Conservation (phyloP, 2,113 vertebrate species). For the Strigops habroptila region DNA sequence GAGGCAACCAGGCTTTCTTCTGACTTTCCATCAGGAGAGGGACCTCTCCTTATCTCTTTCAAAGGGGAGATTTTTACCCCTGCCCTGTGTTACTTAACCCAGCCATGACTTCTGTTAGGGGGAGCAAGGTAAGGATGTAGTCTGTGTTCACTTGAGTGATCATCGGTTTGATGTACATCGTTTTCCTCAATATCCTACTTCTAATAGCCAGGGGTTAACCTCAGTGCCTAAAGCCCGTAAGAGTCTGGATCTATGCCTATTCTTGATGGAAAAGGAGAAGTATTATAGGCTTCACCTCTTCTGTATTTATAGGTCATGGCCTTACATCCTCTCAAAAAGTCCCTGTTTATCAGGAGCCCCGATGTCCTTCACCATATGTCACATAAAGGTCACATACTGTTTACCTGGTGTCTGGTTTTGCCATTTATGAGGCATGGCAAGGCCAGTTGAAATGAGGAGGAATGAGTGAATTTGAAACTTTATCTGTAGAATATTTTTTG, state of each 20-base stretch:
- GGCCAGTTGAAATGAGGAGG: background rate
- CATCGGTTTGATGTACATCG: accelerated
- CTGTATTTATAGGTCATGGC: background rate
- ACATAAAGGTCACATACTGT: background rate
- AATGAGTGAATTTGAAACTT: background rate
- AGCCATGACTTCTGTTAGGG: background rate
- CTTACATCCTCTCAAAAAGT: background rate
- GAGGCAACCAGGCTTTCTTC: background rate
- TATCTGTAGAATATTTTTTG: background rate
- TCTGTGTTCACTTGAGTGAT: background rate
- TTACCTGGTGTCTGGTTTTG: background rate
- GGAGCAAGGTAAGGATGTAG: background rate
- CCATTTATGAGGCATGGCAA: background rate
- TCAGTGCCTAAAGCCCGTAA: background rate
- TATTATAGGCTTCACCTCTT: background rate
- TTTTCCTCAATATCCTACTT: background rate
- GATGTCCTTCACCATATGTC: background rate
- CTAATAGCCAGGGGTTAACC: background rate
- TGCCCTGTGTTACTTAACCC: background rate
- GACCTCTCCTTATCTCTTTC: background rate
- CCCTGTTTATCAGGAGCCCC: background rate
- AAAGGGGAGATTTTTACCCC: background rate
- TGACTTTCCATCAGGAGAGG: background rate
- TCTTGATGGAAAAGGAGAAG: background rate
- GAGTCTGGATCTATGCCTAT: background rate